Evolutionary conservation across 1,140 invertebrate species (phyloP), one percentile per base, ranked within the genome.

Genomic region (Hestina assimilis): DNA sequence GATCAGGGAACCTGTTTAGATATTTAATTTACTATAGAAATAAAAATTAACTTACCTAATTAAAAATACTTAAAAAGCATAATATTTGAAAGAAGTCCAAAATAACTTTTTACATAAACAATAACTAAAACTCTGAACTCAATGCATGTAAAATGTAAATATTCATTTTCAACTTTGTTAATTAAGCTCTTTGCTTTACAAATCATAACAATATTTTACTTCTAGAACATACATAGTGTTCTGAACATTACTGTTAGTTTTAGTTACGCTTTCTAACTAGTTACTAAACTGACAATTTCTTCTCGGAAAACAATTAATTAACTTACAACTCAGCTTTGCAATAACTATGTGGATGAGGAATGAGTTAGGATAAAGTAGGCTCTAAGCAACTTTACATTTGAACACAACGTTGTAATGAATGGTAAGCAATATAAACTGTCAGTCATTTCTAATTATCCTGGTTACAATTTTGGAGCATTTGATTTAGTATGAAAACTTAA

Each of bases 231-330:
- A n/a, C n/a, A n/a, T n/a, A n/a, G n/a, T n/a, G n/a, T n/a, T n/a
- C n/a, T 46, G 31, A n/a, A 55, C 31, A 23, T 17, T 35, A 23
- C 26, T 24, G 31, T 35, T 21, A 26, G 29, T 31, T 28, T 29
- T 47, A 42, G 45, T 40, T 46, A 29, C 40, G 24, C 33, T 41
- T 47, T 29, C 24, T 43, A 71, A 72, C 51, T 72, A 73, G 63
- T 79, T 73, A 79, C 75, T 75, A 77, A 79, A 81, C 53, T 47
- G 53, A 56, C 71, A 64, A 72, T 75, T 60, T 69, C 63, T 66
- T 63, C 63, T 35, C 57, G 40, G 65, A 64, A 57, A 73, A 71
- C 69, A 79, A 82, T 75, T 82, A 79, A 76, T 78, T 76, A 76
- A 58, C 63, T 53, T 59, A 69, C 71, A 72, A 77, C 68, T 70